A percentile compares a stretch with the other conserved stretches of the same genome.
Conservation (phyloP, 2,888 invertebrate species). For the Agrotis ipsilon region DNA sequence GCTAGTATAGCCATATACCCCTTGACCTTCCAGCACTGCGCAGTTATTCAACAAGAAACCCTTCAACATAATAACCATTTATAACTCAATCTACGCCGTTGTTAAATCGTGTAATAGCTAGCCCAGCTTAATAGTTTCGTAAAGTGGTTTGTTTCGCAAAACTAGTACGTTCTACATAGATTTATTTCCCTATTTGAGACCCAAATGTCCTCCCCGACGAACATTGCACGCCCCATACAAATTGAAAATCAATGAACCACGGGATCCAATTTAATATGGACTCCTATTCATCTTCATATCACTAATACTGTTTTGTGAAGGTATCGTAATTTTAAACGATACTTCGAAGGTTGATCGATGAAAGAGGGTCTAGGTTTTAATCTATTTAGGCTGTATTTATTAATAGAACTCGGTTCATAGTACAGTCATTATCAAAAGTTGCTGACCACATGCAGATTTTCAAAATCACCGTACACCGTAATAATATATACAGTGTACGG, state of each 20-base stretch:
- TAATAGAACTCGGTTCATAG: neutral
- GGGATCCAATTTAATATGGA: constrained; percentile 86
- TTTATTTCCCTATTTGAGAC: constrained; percentile 79
- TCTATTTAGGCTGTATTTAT: neutral
- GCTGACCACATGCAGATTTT: too few relatives aligned
- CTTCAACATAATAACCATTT: constrained; percentile 42
- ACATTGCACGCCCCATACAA: constrained; percentile 80
- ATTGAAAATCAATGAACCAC: constrained; percentile 89
- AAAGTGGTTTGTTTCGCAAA: constrained; percentile 68
- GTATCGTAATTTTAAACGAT: constrained; percentile 37
- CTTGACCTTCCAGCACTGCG: neutral
- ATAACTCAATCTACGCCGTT: constrained; percentile 60
- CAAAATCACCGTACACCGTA: too few relatives aligned
- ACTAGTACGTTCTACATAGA: constrained; percentile 72
- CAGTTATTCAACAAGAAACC: constrained; percentile 16
- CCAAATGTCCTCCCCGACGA: constrained; percentile 70
- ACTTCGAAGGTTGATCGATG: neutral
- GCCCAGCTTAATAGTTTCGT: constrained; percentile 64
- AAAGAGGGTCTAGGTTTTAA: neutral
- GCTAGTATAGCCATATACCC: neutral
- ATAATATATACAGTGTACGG: too few relatives aligned
- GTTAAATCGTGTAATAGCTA: constrained; percentile 60
- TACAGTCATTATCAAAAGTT: too few relatives aligned
- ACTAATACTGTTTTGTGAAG: constrained; percentile 44
- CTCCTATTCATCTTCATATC: constrained; percentile 82